Conservation (phyloP, 2,888 invertebrate genomes). For the Venusia cambrica region DNA sequence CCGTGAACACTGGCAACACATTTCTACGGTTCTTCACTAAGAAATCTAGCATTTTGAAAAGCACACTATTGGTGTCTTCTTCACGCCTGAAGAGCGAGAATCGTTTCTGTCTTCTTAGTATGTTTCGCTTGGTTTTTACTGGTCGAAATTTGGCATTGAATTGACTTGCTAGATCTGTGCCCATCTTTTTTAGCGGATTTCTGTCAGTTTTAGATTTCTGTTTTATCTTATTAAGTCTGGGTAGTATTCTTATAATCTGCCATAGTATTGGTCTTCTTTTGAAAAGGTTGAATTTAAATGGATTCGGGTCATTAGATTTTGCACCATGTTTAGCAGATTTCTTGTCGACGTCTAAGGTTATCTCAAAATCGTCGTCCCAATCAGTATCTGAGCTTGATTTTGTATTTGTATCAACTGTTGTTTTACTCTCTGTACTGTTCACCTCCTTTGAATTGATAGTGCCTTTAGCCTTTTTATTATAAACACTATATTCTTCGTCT, state of each 20-base stretch:
- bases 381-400: not conserved
- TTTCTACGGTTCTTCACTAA: conserved; percentile 46
- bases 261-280: conserved; percentile 10
- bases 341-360: conserved; percentile 2
- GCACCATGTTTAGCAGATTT: too few species aligned
- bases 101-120: conserved; percentile 45
- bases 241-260: conserved; percentile 10
- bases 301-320: not conserved
- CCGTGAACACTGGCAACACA: conserved; percentile 52
- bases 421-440: not conserved
- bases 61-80: conserved; percentile 43
- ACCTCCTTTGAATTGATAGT: not conserved
- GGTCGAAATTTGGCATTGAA: conserved; percentile 5
- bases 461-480: not conserved
- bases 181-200: too few species aligned
- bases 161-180: too few species aligned
- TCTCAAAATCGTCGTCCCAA: not conserved
- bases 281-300: conserved; percentile 12
- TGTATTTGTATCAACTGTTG: not conserved
- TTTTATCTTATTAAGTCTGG: conserved; percentile 16
- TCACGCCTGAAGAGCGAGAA: conserved; percentile 44
- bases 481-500: not conserved
- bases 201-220: conserved; percentile 11
- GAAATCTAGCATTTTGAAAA: conserved; percentile 52
- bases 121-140: conserved; percentile 13